Base-by-base conservation (phyloP, 2,113 vertebrate species). In the Argyrosomus japonicus region DNA sequence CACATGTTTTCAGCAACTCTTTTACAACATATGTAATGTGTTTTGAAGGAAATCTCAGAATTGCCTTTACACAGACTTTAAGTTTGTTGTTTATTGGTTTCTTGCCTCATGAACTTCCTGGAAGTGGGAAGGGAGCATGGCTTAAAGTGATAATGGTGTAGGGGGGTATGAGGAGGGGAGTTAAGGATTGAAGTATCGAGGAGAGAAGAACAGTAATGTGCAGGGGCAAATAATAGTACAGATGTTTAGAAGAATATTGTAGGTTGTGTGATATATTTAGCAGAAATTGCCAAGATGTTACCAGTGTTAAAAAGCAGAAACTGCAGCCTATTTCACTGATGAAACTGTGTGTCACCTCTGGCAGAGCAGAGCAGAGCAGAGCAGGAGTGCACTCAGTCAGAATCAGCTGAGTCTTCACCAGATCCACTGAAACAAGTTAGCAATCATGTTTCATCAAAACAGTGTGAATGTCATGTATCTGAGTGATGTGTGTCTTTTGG, bases 401-500 rank as follows among this genome's bases (percentile, higher is more conserved):
- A 63, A 25, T 48, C 3, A 45, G 45, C 25, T 27, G 19, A 63
- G 25, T 50, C 27, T 61, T 61, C 32, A 61, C 4, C 6, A 48
- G 56, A 27, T n/a, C 13, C 54, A 73, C n/a, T 51, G 23, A 58
- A 64, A 75, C 29, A 58, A 63, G 65, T 63, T 48, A 54, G 70
- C 62, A 32, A 57, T 61, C 68, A 29, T n/a, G 60, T 67, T 68
- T 23, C 51, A 60, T 58, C 51, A 71, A 5, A 43, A 67, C 29
- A 67, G 21, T 40, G 23, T 71, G 65, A 51, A 23, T 63, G 45
- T 75, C 29, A 58, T 58, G 53, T 40, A 21, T 65, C 15, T 61
- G 45, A 67, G 53, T 65, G 36, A 19, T 71, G 25, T 5, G 21
- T 70, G 71, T 77, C 83, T 69, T 57, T 23, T 43, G 62, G 51